A percentile compares a stretch with the other conserved stretches of the same genome.
phyloP scores from a whole-genome alignment of 2,113 vertebrate genomes.

The Chloropsis cyanopogon region DNA sequence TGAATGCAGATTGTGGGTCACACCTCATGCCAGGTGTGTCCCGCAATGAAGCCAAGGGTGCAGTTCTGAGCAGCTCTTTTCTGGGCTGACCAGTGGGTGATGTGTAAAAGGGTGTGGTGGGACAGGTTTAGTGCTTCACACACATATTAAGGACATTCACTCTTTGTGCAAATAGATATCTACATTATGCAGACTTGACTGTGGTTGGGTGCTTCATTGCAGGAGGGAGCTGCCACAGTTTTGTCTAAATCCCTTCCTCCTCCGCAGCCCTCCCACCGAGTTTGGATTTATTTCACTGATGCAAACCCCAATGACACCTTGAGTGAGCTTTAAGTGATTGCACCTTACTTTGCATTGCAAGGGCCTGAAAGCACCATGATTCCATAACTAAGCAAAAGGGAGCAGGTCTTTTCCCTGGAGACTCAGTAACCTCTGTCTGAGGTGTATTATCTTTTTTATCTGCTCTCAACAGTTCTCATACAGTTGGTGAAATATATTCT shows the following conservation, averaged over 20 bases:
- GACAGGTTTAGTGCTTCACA: background rate
- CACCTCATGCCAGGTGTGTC: background rate
- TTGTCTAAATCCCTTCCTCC: background rate
- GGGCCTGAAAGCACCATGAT: background rate
- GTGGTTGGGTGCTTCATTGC: background rate
- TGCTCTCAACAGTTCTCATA: background rate
- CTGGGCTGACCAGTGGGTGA: background rate
- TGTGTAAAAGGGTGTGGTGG: background rate
- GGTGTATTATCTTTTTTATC: background rate
- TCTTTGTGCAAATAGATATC: background rate
- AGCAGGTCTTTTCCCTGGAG: background rate
- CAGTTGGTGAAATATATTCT: background rate
- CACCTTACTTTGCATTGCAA: background rate
- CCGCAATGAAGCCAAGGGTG: background rate
- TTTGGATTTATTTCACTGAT: background rate
- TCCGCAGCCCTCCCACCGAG: accelerated
- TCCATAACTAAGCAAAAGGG: background rate
- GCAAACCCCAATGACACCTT: background rate
- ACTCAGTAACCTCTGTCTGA: background rate
- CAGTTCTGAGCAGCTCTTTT: background rate
- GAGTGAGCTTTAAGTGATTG: background rate
- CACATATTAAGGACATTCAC: background rate
- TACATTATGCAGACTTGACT: background rate
- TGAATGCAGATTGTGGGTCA: background rate
- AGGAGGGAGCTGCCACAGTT: background rate